Evolutionary conservation across 2,113 vertebrate species (phyloP).

Genomic region (Phaetusa simplex): DNA sequence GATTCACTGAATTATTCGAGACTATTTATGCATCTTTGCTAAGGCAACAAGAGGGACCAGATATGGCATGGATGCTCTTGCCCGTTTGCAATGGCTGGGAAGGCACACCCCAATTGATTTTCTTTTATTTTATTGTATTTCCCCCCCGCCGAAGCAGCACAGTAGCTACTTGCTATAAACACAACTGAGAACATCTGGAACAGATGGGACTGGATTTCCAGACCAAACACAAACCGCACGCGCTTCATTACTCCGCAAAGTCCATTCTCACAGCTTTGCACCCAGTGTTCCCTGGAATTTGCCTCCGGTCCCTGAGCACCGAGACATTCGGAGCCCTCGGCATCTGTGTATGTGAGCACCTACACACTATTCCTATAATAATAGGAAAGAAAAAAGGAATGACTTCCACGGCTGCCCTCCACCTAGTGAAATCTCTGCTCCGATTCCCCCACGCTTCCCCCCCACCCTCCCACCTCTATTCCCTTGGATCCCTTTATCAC

Average conservation of each 20-base stretch:
- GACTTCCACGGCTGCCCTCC: neutral
- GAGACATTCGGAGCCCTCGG: accelerated
- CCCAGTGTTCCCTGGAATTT: neutral
- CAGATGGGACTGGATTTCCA: constrained; percentile 8
- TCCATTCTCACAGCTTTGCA: neutral
- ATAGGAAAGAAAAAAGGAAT: neutral
- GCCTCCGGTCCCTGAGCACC: neutral
- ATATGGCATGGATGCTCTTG: too few species aligned
- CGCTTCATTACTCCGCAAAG: neutral
- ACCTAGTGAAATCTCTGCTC: accelerated
- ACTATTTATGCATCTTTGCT: neutral
- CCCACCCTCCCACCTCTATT: neutral
- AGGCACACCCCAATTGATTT: neutral
- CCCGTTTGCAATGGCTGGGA: neutral
- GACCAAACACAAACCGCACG: neutral
- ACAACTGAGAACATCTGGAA: constrained; percentile 48
- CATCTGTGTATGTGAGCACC: accelerated
- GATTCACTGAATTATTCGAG: neutral
- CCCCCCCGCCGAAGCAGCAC: neutral
- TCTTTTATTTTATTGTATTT: neutral
- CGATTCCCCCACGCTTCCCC: accelerated
- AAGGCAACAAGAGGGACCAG: neutral
- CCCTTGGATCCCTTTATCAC: neutral
- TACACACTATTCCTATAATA: neutral
- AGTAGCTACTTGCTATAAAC: constrained; percentile 48